phyloP scores from a whole-genome alignment of 2,797 vertebrate genomes.

The Lerista edwardsae region DNA sequence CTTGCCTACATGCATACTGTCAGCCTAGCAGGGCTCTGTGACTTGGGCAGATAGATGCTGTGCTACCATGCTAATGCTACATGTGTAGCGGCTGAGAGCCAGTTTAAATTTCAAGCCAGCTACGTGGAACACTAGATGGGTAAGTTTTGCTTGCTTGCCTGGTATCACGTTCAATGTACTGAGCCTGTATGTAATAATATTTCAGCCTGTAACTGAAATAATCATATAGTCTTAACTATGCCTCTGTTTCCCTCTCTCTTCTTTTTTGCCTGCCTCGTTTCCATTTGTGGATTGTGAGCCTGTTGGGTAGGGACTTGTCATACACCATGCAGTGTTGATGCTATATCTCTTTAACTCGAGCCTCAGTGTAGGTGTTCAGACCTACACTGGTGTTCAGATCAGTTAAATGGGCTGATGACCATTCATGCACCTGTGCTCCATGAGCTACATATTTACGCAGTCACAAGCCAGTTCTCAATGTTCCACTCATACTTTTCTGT shows the following conservation, averaged over 20 bases:
- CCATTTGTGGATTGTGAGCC: background rate
- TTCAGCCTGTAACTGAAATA: too few relatives aligned
- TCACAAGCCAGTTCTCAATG: background rate
- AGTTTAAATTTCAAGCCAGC: background rate
- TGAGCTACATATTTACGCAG: background rate
- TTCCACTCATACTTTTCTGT: background rate
- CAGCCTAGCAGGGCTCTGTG: background rate
- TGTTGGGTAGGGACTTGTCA: background rate
- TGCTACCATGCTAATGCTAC: background rate
- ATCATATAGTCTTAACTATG: background rate
- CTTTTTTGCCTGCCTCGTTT: background rate
- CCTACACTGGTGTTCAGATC: too few relatives aligned
- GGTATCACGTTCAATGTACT: background rate
- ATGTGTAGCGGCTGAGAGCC: too few relatives aligned
- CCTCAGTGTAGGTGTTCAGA: background rate
- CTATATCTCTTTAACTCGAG: background rate
- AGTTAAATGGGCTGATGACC: background rate
- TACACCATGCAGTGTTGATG: background rate
- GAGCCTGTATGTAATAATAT: too few relatives aligned
- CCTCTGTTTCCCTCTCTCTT: background rate
- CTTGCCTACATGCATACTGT: background rate
- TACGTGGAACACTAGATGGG: background rate
- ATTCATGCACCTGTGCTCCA: background rate
- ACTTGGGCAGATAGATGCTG: background rate
- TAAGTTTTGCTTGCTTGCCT: background rate